Percentiles rank a stretch among this genome's conserved stretches.
Conservation (phyloP, 2,113 vertebrate genomes). For the Siniperca chuatsi region DNA sequence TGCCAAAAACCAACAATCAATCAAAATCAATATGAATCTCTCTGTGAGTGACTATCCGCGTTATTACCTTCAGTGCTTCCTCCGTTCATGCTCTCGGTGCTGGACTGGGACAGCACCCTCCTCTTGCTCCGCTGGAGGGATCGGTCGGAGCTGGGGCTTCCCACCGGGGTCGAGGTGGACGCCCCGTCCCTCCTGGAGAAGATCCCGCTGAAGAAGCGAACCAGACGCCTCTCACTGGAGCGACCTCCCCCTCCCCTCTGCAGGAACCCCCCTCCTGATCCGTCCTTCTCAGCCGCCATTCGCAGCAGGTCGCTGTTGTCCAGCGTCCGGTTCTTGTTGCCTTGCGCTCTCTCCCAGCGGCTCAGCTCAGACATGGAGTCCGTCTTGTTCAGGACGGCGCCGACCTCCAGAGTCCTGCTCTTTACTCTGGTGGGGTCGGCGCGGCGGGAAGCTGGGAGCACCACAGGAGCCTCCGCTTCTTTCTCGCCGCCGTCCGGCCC, state of each 20-base stretch:
- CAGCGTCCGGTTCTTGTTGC: constrained; percentile 91
- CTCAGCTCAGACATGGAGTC: constrained; percentile 85
- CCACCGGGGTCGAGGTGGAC: constrained; percentile 68
- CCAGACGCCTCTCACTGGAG: constrained; percentile 85
- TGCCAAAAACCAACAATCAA: not conserved
- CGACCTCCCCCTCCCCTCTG: constrained; percentile 65
- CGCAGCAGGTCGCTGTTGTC: constrained; percentile 93
- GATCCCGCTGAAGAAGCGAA: constrained; percentile 94
- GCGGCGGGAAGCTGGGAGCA: constrained; percentile 38
- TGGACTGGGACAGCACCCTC: constrained; percentile 82
- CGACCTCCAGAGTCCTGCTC: constrained; percentile 87
- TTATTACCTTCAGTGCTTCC: constrained; percentile 86
- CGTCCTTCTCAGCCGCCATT: constrained; percentile 85
- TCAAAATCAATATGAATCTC: not conserved
- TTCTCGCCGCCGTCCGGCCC: not conserved
- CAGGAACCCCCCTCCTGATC: constrained; percentile 67
- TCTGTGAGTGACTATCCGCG: not conserved
- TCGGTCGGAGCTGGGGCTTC: constrained; percentile 78
- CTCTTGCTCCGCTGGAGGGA: constrained; percentile 81
- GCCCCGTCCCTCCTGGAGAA: constrained; percentile 87
- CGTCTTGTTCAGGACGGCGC: constrained; percentile 86
- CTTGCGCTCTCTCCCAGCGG: constrained; percentile 86
- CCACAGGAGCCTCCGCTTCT: fast-evolving
- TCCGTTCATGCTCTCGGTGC: constrained; percentile 90
- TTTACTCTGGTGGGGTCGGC: constrained; percentile 71